These are phyloP conservation scores for Eriocheir sinensis DNA, from an alignment of 1,140 invertebrate genomes.

Conservation along the genomic window DNA sequence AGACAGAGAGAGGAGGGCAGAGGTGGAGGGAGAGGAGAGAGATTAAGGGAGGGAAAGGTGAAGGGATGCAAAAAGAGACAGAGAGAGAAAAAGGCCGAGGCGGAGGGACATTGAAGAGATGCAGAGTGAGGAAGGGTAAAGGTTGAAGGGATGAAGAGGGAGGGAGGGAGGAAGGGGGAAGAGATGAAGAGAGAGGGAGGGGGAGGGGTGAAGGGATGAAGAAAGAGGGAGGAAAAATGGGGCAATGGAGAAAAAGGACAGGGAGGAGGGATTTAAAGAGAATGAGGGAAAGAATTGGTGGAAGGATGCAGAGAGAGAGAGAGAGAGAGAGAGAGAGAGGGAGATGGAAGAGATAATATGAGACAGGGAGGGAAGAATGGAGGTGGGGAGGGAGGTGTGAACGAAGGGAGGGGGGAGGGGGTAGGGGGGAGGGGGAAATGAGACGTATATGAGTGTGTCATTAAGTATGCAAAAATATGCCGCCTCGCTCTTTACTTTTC, in stretches of 20 bases:
- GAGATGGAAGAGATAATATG: background rate
- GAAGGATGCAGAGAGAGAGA: background rate
- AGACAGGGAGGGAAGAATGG: background rate
- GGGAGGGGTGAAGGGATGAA: background rate
- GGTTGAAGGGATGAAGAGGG: background rate
- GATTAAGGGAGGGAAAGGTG: background rate
- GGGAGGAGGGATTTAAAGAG: background rate
- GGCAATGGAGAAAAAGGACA: background rate
- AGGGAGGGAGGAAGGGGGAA: too few species aligned
- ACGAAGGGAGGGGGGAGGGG: background rate
- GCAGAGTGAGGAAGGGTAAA: background rate
- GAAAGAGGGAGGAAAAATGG: background rate
- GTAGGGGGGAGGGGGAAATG: background rate
- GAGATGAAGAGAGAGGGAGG: conserved; percentile 3
- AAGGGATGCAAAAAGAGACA: background rate
- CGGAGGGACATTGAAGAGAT: background rate
- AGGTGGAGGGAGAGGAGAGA: background rate
- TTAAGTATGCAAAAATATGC: conserved; percentile 4
- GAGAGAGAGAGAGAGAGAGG: background rate
- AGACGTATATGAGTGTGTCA: background rate
- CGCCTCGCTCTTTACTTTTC: background rate
- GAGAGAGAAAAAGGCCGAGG: conserved; percentile 22
- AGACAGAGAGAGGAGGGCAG: background rate
- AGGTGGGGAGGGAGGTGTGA: too few species aligned
- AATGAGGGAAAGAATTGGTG: background rate